Conservation (phyloP, 2,888 invertebrate species). For the Thymelicus acteon region DNA sequence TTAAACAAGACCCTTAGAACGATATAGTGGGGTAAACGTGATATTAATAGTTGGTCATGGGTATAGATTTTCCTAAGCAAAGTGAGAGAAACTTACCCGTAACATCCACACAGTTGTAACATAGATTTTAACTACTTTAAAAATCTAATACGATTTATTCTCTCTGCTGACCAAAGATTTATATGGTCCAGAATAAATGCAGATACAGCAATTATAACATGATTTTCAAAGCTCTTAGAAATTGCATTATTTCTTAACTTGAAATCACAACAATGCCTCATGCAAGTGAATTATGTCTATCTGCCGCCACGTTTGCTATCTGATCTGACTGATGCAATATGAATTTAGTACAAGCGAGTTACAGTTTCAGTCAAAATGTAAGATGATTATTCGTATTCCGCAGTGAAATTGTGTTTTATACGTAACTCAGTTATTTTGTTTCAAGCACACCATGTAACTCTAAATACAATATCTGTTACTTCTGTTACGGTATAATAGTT, state of each 20-base stretch:
- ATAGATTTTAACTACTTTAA: too few relatives aligned
- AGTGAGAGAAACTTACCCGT: too few relatives aligned
- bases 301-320: constrained; percentile 76
- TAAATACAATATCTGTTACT: constrained; percentile 37
- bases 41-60: too few relatives aligned
- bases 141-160: too few relatives aligned
- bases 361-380: constrained; percentile 65
- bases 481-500: too few relatives aligned
- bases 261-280: constrained; percentile 78
- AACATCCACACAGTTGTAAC: too few relatives aligned
- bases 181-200: too few relatives aligned
- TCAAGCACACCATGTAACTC: constrained; percentile 42
- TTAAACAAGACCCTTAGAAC: too few relatives aligned
- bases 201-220: too few relatives aligned
- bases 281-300: constrained; percentile 82
- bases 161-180: too few relatives aligned
- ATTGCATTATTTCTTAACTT: constrained; percentile 47
- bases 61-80: too few relatives aligned
- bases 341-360: constrained; percentile 67
- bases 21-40: too few relatives aligned
- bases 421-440: constrained; percentile 64
- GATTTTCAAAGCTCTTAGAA: constrained; percentile 33
- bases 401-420: constrained; percentile 62
- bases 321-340: constrained; percentile 72
- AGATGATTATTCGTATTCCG: constrained; percentile 62